A percentile compares a stretch with the other conserved stretches of the same genome.
phyloP scores from a whole-genome alignment of 2,113 vertebrate genomes.

The Bubo bubo region DNA sequence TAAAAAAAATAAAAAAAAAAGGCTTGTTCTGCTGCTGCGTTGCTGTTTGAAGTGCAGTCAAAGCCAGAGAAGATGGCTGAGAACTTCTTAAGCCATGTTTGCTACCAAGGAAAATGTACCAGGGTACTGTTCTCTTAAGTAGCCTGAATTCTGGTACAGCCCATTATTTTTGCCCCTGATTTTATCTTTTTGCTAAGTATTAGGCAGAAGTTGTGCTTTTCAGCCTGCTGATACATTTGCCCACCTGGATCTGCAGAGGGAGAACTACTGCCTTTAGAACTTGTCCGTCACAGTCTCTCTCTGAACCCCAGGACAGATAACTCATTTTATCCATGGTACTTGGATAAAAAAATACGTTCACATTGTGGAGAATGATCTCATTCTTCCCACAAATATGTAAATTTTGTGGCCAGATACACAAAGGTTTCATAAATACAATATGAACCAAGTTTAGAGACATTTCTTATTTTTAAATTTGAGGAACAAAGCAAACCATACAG shows the following conservation, averaged over 20 bases:
- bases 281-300: neutral
- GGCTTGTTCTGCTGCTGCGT: rapidly evolving
- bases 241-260: neutral
- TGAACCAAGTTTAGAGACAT: neutral
- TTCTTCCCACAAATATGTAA: neutral
- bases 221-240: neutral
- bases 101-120: neutral
- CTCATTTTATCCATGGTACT: neutral
- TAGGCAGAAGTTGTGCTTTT: neutral
- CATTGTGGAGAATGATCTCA: neutral
- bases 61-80: neutral
- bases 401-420: neutral
- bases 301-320: neutral
- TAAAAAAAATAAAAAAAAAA: neutral
- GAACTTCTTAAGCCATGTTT: neutral
- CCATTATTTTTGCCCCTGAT: neutral
- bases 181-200: neutral
- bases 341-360: neutral
- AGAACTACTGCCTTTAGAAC: neutral
- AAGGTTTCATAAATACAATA: neutral
- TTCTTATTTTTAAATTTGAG: neutral
- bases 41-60: neutral
- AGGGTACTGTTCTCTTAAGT: neutral
- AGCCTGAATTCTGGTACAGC: neutral
- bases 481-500: neutral